A percentile compares a stretch with the other conserved stretches of the same genome.
These are phyloP conservation scores for rabbit (Oryctolagus cuniculus) DNA, from an alignment of 2,113 vertebrate genomes.

Conservation along the genomic window DNA sequence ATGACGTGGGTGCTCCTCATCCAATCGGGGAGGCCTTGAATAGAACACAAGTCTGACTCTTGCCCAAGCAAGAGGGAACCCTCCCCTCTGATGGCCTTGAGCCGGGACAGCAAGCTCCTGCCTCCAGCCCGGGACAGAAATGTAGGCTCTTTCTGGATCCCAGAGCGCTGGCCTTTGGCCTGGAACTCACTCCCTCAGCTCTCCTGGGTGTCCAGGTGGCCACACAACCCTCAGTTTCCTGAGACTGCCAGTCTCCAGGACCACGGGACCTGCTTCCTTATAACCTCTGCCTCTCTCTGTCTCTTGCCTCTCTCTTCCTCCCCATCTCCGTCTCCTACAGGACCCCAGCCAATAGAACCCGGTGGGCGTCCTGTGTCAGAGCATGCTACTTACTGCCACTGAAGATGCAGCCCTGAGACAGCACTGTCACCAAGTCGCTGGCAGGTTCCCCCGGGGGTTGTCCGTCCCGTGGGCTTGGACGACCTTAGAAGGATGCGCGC, in stretches of 20 bases:
- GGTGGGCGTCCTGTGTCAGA: too few species aligned
- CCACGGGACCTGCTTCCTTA: not conserved
- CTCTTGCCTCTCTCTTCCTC: not conserved
- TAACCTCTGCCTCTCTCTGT: too few species aligned
- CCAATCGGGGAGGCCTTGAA: not conserved
- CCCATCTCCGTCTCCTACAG: not conserved
- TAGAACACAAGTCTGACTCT: not conserved
- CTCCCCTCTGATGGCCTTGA: fast-evolving
- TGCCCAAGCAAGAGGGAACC: not conserved
- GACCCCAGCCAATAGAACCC: not conserved
- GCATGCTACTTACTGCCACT: too few species aligned
- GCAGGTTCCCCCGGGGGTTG: not conserved
- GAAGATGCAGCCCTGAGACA: fast-evolving
- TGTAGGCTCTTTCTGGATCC: not conserved
- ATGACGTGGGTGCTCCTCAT: not conserved
- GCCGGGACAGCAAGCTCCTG: not conserved
- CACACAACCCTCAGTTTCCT: too few species aligned
- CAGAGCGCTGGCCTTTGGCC: too few species aligned
- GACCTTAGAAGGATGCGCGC: not conserved
- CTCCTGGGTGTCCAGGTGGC: not conserved
- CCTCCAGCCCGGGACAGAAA: too few species aligned
- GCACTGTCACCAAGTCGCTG: not conserved
- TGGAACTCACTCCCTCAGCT: not conserved
- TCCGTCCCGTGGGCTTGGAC: not conserved
- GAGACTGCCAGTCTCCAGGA: not conserved